Evolutionary conservation across 2,888 invertebrate species (phyloP).

Genomic region (Tetragonisca angustula): DNA sequence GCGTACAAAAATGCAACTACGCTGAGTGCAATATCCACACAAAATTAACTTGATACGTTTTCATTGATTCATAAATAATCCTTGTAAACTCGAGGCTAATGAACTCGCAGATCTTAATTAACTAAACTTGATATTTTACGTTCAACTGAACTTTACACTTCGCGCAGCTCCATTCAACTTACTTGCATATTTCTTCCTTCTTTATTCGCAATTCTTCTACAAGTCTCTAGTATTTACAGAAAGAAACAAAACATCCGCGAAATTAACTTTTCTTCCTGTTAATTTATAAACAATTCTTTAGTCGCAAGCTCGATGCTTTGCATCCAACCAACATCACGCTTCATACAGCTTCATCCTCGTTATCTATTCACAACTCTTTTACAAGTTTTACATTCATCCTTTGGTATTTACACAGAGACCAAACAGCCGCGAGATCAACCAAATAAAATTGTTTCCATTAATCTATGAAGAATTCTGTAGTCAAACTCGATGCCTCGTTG

Average conservation of each 20-base stretch:
- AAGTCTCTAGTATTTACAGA: not conserved
- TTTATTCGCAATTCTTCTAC: not conserved
- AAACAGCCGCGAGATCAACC: too few species aligned
- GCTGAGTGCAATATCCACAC: not conserved
- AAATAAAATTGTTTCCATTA: too few species aligned
- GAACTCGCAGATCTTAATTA: not conserved
- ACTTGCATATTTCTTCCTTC: not conserved
- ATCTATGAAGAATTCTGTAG: too few species aligned
- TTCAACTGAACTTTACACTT: not conserved
- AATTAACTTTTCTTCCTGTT: too few species aligned
- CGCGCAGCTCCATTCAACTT: not conserved
- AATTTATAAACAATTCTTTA: too few species aligned
- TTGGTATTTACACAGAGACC: not conserved
- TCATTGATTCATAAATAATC: not conserved
- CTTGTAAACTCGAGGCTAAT: not conserved
- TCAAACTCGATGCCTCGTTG: too few species aligned
- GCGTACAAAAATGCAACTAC: not conserved
- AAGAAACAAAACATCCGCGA: not conserved
- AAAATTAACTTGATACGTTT: not conserved
- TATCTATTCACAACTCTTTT: not conserved
- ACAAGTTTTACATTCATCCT: not conserved
- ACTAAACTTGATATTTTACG: not conserved
- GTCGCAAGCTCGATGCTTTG: too few species aligned
- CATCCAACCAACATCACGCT: not conserved
- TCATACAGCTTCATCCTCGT: not conserved